Evolutionary conservation across 2,888 invertebrate genomes (phyloP).

Genomic region (Choreutis nemorana): DNA sequence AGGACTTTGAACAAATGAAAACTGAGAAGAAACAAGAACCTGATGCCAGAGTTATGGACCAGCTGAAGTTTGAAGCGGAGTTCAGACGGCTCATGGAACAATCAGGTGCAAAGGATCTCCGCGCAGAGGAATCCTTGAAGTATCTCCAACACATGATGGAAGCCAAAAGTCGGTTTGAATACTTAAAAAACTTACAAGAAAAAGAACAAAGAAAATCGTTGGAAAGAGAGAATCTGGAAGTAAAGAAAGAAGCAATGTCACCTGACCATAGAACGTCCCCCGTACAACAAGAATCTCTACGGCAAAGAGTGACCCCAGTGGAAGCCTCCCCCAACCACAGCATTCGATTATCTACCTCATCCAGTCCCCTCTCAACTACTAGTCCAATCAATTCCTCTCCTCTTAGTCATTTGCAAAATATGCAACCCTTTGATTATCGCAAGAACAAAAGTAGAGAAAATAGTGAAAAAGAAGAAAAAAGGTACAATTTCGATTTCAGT

Average conservation of each 20-base stretch:
- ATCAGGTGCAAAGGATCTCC: conserved; percentile 53
- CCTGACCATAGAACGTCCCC: conserved; percentile 38
- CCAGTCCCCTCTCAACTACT: conserved; percentile 53
- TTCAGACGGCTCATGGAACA: conserved; percentile 66
- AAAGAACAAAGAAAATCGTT: conserved; percentile 25
- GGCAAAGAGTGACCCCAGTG: conserved; percentile 37
- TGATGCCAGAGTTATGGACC: conserved; percentile 49
- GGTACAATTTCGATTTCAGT: conserved; percentile 45
- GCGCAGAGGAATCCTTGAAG: conserved; percentile 44
- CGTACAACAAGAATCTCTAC: conserved; percentile 28
- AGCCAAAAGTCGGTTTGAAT: conserved; percentile 48
- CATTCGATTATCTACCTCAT: conserved; percentile 50
- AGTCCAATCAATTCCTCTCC: conserved; percentile 78
- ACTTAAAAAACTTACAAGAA: conserved; percentile 48
- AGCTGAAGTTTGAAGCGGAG: conserved; percentile 66
- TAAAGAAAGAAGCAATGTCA: conserved; percentile 40
- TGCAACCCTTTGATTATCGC: conserved; percentile 95
- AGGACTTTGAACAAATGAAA: conserved; percentile 30
- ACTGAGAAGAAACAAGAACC: conserved; percentile 33
- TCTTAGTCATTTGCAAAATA: conserved; percentile 87
- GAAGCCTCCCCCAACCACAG: conserved; percentile 49
- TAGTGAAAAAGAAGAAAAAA: conserved; percentile 41
- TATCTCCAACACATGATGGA: conserved; percentile 58
- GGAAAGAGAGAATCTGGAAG: conserved; percentile 22
- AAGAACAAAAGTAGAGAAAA: conserved; percentile 59